Evolutionary conservation across 2,113 vertebrate species (phyloP), one percentile per base, ranked within the genome.

Genomic region (Monarcha castaneiventris): DNA sequence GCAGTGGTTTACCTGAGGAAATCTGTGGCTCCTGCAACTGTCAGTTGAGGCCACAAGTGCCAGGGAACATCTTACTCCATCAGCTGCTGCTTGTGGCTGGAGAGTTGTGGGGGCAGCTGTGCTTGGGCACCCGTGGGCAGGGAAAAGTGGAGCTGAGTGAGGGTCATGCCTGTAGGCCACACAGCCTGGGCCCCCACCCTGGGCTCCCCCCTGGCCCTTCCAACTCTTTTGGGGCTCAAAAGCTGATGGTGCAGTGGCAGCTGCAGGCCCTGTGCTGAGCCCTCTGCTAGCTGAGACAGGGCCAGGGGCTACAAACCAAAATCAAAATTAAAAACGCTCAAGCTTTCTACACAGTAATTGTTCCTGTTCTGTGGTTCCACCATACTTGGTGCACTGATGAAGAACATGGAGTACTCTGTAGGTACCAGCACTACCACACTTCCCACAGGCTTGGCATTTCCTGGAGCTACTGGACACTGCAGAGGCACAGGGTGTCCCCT

Each of bases 221-320:
- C 39, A 55, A 18, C 4, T 2, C 41, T 46, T 11, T 3, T 16
- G 11, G 62, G 33, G 61, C 61, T 74, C 64, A 64, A 7, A 48
- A 61, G 51, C 46, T 17, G 7, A 6, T 1, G 7, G 39, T 23
- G 43, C n/a, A 32, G 43, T 27, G 30, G 48, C 0, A 1, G 74
- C 55, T 54, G 56, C n/a, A n/a, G 25, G 4, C 20, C 12, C 8
- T 1, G 17, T 8, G 11, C 63, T 27, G 7, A 16, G 35, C 7
- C 37, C 22, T 27, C 32, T 27, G 8, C 46, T 32, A 30, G 2
- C 55, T 10, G 27, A 48, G 51, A 33, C 33, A 37, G 4, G 8
- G 69, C 63, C n/a, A 19, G 3, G 8, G 26, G 10, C 62, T 72
- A 56, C 46, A 48, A 56, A 52, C 26, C 35, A 69, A 55, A 46